Evolutionary conservation across 2,888 invertebrate genomes (phyloP).

Genomic region (Lathronympha strigana): DNA sequence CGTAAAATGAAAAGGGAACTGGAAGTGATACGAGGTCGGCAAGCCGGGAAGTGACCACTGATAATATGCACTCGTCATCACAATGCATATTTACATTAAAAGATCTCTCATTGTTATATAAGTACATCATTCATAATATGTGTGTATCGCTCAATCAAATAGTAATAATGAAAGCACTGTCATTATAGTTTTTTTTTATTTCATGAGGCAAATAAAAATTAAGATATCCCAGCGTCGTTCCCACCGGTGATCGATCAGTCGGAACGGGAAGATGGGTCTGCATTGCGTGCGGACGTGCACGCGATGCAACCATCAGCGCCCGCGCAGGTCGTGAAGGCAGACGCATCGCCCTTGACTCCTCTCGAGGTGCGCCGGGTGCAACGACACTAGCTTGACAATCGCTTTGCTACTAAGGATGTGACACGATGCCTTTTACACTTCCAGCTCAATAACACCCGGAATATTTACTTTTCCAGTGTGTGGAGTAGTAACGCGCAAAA

Average conservation of each 20-base stretch:
- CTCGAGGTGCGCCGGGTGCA: conserved; percentile 63
- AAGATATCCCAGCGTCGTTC: conserved; percentile 40
- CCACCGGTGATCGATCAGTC: conserved; percentile 45
- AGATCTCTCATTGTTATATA: neutral
- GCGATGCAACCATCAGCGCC: conserved; percentile 54
- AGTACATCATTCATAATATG: neutral
- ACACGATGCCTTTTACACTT: neutral
- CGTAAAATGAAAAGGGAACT: conserved; percentile 62
- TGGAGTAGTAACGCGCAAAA: conserved; percentile 1
- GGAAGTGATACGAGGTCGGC: conserved; percentile 65
- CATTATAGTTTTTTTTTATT: neutral
- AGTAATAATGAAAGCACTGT: neutral
- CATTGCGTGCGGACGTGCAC: conserved; percentile 65
- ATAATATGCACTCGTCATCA: conserved; percentile 54
- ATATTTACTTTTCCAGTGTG: neutral
- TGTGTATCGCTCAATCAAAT: neutral
- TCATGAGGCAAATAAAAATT: conserved; percentile 1
- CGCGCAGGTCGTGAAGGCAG: conserved; percentile 24
- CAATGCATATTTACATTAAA: conserved; percentile 20
- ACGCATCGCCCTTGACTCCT: conserved; percentile 69
- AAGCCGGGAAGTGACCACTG: conserved; percentile 64
- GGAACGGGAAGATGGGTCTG: conserved; percentile 46
- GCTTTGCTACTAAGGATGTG: conserved; percentile 18
- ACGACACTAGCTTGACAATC: conserved; percentile 55
- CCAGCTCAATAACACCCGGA: neutral